Evolutionary conservation across 2,888 invertebrate species (phyloP).

Genomic region (Polymixis lichenea): DNA sequence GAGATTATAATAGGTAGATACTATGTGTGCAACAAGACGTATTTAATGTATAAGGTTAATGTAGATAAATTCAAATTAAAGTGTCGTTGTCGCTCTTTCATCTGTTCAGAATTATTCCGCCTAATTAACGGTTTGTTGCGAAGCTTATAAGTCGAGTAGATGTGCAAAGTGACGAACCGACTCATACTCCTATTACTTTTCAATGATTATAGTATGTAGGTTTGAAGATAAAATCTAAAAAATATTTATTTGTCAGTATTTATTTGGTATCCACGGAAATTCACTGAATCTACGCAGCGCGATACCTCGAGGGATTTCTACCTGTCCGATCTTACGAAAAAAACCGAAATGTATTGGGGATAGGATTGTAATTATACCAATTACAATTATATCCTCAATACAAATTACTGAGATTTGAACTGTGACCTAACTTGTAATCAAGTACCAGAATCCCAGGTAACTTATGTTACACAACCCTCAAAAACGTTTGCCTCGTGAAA

Average conservation of each 20-base stretch:
- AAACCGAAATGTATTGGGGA: constrained; percentile 9
- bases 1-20: not conserved
- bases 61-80: constrained; percentile 1
- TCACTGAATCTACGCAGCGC: not conserved
- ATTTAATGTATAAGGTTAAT: not conserved
- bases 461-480: not conserved
- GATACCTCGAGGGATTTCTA: constrained; percentile 38
- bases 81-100: constrained; percentile 7
- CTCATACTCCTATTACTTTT: constrained; percentile 6
- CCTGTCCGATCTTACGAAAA: not conserved
- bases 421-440: constrained; percentile 3
- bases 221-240: not conserved
- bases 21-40: not conserved
- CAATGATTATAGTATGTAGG: not conserved
- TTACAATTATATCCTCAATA: constrained; percentile 19
- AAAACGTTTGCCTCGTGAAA: not conserved
- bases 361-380: not conserved
- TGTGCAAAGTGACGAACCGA: not conserved
- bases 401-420: constrained; percentile 11
- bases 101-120: constrained; percentile 14
- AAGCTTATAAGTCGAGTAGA: constrained; percentile 9
- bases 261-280: constrained; percentile 2
- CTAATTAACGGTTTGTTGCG: not conserved
- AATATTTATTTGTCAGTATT: not conserved
- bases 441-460: not conserved